These are phyloP conservation scores for Amphiura filiformis DNA, from an alignment of 35 echinoderm and acorn worm species.

Conservation along the genomic window DNA sequence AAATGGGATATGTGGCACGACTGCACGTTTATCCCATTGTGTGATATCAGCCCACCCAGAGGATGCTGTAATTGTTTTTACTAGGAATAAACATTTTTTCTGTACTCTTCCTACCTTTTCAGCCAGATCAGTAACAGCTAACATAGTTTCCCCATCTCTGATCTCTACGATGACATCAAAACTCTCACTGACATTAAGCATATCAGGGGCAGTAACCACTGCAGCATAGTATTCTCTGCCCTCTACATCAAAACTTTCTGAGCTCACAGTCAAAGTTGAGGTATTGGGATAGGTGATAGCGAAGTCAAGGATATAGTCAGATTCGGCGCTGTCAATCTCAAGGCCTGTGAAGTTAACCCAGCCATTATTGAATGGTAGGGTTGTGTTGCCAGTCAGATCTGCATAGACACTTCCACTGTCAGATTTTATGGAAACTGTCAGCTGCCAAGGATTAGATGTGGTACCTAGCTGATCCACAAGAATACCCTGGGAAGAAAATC, in stretches of 20 bases:
- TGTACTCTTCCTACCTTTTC: constrained; percentile 19
- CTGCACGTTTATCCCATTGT: too few species aligned
- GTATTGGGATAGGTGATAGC: constrained; percentile 61
- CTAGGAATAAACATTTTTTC: too few species aligned
- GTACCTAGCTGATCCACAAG: constrained; percentile 60
- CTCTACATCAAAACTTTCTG: constrained; percentile 48
- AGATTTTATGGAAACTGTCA: constrained; percentile 42
- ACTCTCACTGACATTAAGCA: constrained; percentile 10
- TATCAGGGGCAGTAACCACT: constrained; percentile 3
- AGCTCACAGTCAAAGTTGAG: constrained; percentile 32
- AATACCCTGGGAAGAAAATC: constrained; percentile 40
- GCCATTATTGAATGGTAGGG: constrained; percentile 57
- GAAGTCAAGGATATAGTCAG: constrained; percentile 74
- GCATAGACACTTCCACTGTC: neutral
- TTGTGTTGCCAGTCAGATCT: constrained; percentile 59
- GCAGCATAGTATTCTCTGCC: constrained; percentile 11
- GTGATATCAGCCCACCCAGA: too few species aligned
- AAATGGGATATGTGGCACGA: too few species aligned
- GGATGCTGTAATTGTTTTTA: too few species aligned
- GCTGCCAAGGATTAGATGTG: constrained; percentile 68
- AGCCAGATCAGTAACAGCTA: constrained; percentile 9
- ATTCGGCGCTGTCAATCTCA: constrained; percentile 24
- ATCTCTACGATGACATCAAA: constrained; percentile 51
- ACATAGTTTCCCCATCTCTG: constrained; percentile 12
- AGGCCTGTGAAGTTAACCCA: constrained; percentile 79